A percentile compares a stretch with the other conserved stretches of the same genome.
Conservation (phyloP, 2,797 vertebrate species). For the Enteromius anoplus region DNA sequence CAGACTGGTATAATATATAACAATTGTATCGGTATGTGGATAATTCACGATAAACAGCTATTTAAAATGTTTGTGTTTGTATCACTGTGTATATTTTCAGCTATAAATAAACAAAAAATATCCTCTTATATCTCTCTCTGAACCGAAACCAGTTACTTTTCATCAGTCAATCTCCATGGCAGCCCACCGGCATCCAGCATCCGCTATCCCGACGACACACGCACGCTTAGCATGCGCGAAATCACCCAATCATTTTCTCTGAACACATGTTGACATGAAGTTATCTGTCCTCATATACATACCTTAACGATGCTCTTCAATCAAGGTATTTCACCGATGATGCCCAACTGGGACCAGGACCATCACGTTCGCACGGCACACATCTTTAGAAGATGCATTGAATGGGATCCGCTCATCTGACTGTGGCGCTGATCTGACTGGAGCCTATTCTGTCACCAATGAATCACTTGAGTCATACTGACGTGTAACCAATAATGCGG, state of each 20-base stretch:
- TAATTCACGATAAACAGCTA: not conserved
- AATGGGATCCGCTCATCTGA: not conserved
- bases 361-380: constrained; percentile 12
- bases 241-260: constrained; percentile 7
- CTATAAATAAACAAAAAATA: not conserved
- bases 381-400: not conserved
- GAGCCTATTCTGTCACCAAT: constrained; percentile 10
- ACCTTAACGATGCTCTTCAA: constrained; percentile 31
- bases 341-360: not conserved
- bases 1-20: not conserved
- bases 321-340: not conserved
- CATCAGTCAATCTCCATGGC: not conserved
- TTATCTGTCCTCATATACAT: not conserved
- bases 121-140: too few species aligned
- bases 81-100: not conserved
- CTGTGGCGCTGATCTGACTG: not conserved
- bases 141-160: constrained; percentile 1
- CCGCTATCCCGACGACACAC: not conserved
- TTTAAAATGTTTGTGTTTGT: not conserved
- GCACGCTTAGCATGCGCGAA: not conserved
- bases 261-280: not conserved
- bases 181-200: constrained; percentile 33
- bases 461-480: constrained; percentile 19
- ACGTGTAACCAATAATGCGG: constrained; percentile 47
- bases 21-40: constrained; percentile 6